phyloP scores from a whole-genome alignment of 2,888 invertebrate genomes.

The Cephus sareptanus region DNA sequence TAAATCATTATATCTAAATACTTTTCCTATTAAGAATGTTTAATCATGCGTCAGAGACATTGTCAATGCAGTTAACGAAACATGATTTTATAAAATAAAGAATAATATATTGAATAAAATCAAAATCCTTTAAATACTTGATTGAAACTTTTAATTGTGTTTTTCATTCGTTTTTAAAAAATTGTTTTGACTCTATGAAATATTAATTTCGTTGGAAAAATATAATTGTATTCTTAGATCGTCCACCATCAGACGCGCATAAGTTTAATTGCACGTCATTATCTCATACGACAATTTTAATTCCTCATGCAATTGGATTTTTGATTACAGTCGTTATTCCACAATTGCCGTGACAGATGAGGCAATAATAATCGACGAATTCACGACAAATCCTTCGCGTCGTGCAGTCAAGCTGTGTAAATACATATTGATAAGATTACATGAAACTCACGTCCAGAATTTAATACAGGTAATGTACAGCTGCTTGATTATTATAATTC shows the following conservation, averaged over 20 bases:
- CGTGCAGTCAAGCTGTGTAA: not conserved
- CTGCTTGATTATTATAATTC: not conserved
- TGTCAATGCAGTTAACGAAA: not conserved
- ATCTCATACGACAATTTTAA: not conserved
- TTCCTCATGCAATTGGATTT: not conserved
- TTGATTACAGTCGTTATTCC: not conserved
- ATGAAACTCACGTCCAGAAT: not conserved
- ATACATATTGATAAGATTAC: not conserved
- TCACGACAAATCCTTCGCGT: not conserved
- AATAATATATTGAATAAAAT: not conserved
- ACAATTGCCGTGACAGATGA: not conserved
- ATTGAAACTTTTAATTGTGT: not conserved
- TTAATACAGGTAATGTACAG: not conserved
- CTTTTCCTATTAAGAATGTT: not conserved
- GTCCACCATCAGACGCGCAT: not conserved
- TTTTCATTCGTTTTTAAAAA: not conserved
- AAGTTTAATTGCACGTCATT: not conserved
- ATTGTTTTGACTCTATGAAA: not conserved
- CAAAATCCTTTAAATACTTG: not conserved
- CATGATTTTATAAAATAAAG: not conserved
- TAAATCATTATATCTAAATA: not conserved
- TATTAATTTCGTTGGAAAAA: not conserved
- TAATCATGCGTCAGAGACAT: not conserved
- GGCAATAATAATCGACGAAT: not conserved
- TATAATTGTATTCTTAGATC: not conserved